phyloP scores from a whole-genome alignment of 2,113 vertebrate genomes.

The Holacanthus passer region DNA sequence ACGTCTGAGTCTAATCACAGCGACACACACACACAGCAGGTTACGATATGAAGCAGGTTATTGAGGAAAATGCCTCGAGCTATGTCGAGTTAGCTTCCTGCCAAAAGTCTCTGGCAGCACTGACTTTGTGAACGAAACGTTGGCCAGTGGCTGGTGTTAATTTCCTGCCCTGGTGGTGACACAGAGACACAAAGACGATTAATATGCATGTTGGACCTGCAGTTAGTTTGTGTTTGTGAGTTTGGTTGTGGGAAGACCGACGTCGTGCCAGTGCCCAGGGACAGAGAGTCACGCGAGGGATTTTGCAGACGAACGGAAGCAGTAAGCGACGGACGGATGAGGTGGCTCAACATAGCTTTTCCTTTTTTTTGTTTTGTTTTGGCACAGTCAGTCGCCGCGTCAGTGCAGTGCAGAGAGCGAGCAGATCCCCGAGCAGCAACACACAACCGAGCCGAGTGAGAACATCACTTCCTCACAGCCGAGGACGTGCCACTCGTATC shows the following conservation, averaged over 20 bases:
- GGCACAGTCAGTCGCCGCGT: constrained; percentile 51
- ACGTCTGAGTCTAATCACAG: constrained; percentile 33
- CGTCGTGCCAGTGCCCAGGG: neutral
- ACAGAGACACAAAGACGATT: constrained; percentile 22
- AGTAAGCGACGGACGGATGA: constrained; percentile 29
- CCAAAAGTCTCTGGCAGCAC: constrained; percentile 20
- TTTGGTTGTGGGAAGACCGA: constrained; percentile 12
- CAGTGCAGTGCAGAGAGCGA: constrained; percentile 56
- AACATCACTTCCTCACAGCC: neutral
- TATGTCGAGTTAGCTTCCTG: constrained; percentile 15
- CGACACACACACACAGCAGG: constrained; percentile 19
- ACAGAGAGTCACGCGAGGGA: no score
- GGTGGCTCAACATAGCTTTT: constrained; percentile 40
- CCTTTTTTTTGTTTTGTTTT: constrained; percentile 5
- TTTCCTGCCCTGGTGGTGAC: constrained; percentile 7
- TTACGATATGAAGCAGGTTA: constrained; percentile 27
- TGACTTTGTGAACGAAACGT: neutral
- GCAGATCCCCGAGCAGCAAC: constrained; percentile 59
- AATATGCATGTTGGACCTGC: constrained; percentile 34
- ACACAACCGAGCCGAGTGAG: constrained; percentile 37
- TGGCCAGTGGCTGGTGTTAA: constrained; percentile 36
- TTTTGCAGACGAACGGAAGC: constrained; percentile 27
- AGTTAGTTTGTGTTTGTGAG: constrained; percentile 24
- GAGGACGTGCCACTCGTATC: constrained; percentile 1
- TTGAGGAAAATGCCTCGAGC: constrained; percentile 16